phyloP scores from a whole-genome alignment of 2,888 invertebrate genomes.

The Shargacucullia verbasci region DNA sequence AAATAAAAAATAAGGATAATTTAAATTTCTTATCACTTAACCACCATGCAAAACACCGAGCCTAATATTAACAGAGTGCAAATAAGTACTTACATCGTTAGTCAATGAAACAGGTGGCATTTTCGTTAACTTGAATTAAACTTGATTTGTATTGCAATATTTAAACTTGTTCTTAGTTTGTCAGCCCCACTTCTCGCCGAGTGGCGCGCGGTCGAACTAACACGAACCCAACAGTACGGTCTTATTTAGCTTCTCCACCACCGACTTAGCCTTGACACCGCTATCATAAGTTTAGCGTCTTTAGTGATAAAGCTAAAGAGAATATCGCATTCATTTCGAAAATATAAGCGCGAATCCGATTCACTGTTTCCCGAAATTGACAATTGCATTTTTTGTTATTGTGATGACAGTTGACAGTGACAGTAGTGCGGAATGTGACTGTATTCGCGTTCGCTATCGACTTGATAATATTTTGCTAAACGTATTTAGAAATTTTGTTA shows the following conservation, averaged over 20 bases:
- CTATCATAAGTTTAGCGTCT: conserved; percentile 65
- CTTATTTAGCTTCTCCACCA: conserved; percentile 72
- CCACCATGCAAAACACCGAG: background rate
- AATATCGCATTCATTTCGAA: conserved; percentile 35
- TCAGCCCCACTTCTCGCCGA: conserved; percentile 60
- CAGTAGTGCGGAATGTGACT: conserved; percentile 9
- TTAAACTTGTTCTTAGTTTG: conserved; percentile 29
- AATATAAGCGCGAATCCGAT: too few species aligned
- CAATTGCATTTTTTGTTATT: conserved; percentile 12
- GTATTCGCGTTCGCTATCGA: background rate
- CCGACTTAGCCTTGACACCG: conserved; percentile 72
- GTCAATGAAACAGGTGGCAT: conserved; percentile 86
- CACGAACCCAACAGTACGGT: conserved; percentile 66
- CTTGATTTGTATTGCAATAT: conserved; percentile 33
- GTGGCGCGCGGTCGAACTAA: conserved; percentile 75
- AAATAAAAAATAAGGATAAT: too few species aligned
- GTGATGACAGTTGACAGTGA: conserved; percentile 17
- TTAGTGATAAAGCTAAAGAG: conserved; percentile 27
- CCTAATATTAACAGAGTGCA: background rate
- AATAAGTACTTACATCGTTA: conserved; percentile 74
- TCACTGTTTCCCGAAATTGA: too few species aligned
- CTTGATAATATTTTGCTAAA: background rate
- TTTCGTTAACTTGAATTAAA: conserved; percentile 54
- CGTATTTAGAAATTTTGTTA: background rate
- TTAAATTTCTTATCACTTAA: background rate